phyloP scores from a whole-genome alignment of 2,888 invertebrate species.

The Oegoconia quadripuncta region DNA sequence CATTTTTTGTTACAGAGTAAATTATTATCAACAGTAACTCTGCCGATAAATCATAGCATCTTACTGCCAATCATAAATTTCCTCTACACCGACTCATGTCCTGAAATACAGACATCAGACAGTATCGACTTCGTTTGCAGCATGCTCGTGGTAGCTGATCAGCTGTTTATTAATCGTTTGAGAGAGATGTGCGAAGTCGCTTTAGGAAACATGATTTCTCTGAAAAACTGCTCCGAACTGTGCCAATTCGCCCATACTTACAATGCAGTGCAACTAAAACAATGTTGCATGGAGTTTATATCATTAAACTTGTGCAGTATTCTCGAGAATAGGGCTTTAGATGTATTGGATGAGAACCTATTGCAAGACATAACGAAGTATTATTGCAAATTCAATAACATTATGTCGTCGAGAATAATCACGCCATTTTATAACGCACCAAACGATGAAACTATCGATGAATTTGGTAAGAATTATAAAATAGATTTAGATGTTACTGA shows the following conservation, averaged over 20 bases:
- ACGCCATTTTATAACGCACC: conserved; percentile 83
- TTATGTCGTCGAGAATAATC: conserved; percentile 82
- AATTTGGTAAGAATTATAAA: conserved; percentile 55
- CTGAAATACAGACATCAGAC: conserved; percentile 77
- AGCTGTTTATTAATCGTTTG: conserved; percentile 85
- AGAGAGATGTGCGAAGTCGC: conserved; percentile 85
- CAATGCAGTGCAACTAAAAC: conserved; percentile 85
- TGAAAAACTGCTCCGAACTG: conserved; percentile 88
- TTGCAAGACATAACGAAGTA: conserved; percentile 82
- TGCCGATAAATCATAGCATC: conserved; percentile 81
- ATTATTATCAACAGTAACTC: conserved; percentile 64
- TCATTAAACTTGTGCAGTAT: conserved; percentile 85
- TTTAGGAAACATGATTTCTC: conserved; percentile 81
- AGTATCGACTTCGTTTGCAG: conserved; percentile 86
- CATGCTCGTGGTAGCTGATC: conserved; percentile 88
- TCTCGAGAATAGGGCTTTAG: conserved; percentile 83
- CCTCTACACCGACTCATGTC: conserved; percentile 85
- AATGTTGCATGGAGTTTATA: conserved; percentile 87
- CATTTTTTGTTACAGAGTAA: conserved; percentile 68
- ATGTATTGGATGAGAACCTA: conserved; percentile 79
- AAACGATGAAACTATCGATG: conserved; percentile 75
- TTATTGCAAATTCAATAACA: conserved; percentile 81
- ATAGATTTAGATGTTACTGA: conserved; percentile 68
- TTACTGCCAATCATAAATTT: conserved; percentile 85
- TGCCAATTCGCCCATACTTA: conserved; percentile 87